Evolutionary conservation across 2,113 vertebrate species (phyloP).

Genomic region (Sebastes schlegelii): DNA sequence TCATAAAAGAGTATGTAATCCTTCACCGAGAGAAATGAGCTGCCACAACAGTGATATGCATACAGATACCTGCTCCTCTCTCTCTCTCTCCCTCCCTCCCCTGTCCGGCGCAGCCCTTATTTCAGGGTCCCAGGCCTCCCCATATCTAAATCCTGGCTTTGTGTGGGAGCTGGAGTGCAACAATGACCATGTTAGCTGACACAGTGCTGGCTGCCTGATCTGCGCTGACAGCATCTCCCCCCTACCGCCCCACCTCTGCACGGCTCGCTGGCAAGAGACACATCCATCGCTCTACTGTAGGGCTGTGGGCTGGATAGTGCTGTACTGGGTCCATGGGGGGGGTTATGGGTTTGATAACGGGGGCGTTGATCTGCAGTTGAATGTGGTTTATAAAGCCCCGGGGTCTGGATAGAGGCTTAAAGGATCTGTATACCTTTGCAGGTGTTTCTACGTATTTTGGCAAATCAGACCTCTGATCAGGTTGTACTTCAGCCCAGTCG

Average conservation of each 20-base stretch:
- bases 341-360: neutral
- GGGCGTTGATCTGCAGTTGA: neutral
- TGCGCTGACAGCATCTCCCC: conserved; percentile 58
- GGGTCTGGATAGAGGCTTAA: neutral
- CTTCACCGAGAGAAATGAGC: neutral
- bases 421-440: neutral
- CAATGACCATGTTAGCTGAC: conserved; percentile 77
- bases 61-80: neutral
- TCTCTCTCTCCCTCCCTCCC: neutral
- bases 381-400: conserved; percentile 9
- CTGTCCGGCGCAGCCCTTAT: conserved; percentile 16
- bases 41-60: neutral
- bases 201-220: conserved; percentile 63
- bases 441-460: neutral
- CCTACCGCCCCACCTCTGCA: conserved; percentile 5
- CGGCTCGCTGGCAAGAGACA: conserved; percentile 18
- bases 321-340: neutral
- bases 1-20: neutral
- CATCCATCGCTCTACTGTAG: neutral
- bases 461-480: neutral
- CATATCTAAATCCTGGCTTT: conserved; percentile 75
- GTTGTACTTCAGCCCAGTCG: neutral
- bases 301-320: neutral
- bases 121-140: conserved; percentile 12
- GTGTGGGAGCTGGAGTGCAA: conserved; percentile 56